Evolutionary conservation across 1,140 invertebrate species (phyloP).

Genomic region (Drosophila takahashii): DNA sequence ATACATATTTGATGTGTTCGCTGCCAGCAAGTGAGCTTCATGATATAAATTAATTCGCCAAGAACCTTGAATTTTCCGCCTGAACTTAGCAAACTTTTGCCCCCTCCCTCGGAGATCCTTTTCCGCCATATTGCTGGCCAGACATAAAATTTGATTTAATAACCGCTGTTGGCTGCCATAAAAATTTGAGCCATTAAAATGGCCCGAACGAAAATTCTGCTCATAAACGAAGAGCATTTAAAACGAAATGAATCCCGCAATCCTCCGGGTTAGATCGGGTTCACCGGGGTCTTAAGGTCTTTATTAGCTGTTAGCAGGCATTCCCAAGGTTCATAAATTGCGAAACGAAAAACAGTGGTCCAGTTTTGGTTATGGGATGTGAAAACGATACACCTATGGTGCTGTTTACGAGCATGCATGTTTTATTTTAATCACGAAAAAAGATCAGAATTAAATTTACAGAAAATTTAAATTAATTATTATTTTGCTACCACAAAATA

Average conservation of each 20-base stretch:
- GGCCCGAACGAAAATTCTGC: slow-evolving; percentile 30
- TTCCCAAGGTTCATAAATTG: slow-evolving; percentile 37
- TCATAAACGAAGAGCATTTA: slow-evolving; percentile 68
- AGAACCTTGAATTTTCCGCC: slow-evolving; percentile 36
- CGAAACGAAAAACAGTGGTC: background rate
- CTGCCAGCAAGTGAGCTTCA: slow-evolving; percentile 11
- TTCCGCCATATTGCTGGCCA: slow-evolving; percentile 43
- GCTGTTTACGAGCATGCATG: background rate
- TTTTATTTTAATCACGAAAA: background rate
- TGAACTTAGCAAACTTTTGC: slow-evolving; percentile 28
- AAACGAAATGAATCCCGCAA: slow-evolving; percentile 60
- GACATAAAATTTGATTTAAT: slow-evolving; percentile 79
- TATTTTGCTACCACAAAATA: too few species aligned
- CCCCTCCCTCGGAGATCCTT: background rate
- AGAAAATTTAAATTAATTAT: background rate
- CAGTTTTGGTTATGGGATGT: slow-evolving; percentile 5
- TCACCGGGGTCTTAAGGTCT: slow-evolving; percentile 46
- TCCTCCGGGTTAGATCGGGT: slow-evolving; percentile 21
- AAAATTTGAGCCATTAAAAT: slow-evolving; percentile 72
- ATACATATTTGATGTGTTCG: slow-evolving; percentile 39
- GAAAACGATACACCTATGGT: background rate
- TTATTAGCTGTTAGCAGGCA: slow-evolving; percentile 64
- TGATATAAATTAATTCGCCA: slow-evolving; percentile 38
- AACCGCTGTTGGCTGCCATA: slow-evolving; percentile 67
- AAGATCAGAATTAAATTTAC: background rate